phyloP scores from a whole-genome alignment of 2,113 vertebrate genomes.

The Pelvicachromis taeniatus region DNA sequence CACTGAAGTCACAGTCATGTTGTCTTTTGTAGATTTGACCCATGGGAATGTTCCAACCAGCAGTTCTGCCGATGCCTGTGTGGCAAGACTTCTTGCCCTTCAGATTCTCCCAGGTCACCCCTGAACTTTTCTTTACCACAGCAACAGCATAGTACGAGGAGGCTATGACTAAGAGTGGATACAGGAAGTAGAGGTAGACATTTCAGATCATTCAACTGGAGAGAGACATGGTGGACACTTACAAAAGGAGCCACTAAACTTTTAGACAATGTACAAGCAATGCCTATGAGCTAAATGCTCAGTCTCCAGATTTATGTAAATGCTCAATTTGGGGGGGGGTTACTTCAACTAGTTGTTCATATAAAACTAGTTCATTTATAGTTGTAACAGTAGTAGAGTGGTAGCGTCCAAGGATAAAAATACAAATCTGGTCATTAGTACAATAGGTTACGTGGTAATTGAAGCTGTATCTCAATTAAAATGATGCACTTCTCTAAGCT shows the following conservation, averaged over 20 bases:
- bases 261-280: not conserved
- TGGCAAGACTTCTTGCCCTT: constrained; percentile 83
- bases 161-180: not conserved
- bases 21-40: constrained; percentile 65
- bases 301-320: not conserved
- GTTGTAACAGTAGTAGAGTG: not conserved
- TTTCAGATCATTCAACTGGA: not conserved
- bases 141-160: constrained; percentile 80
- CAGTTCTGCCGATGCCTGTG: constrained; percentile 76
- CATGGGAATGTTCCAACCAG: constrained; percentile 89
- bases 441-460: not conserved
- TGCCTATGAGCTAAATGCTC: not conserved
- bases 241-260: not conserved
- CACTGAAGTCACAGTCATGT: constrained; percentile 75
- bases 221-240: not conserved
- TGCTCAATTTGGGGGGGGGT: not conserved
- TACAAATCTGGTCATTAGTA: not conserved
- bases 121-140: constrained; percentile 73
- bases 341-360: not conserved
- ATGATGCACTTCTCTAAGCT: not conserved
- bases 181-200: not conserved
- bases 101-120: constrained; percentile 76
- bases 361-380: not conserved
- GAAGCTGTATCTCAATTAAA: not conserved
- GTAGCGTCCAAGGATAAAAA: not conserved